Percentiles rank a stretch among this genome's conserved stretches.
Conservation (phyloP, 2,113 vertebrate species). For the Platanista minor region DNA sequence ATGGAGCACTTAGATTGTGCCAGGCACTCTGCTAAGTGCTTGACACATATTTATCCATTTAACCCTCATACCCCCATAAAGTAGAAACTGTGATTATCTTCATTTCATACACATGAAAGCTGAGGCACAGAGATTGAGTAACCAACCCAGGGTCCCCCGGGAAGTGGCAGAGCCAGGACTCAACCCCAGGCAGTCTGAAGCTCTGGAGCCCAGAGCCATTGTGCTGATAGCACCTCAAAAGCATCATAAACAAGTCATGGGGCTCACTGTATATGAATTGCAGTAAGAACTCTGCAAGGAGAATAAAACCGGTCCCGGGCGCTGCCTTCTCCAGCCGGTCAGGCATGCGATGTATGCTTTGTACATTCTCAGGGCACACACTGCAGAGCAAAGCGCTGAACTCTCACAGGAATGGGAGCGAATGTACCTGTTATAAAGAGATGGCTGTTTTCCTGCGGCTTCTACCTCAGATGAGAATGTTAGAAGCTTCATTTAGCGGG, state of each 20-base stretch:
- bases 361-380: not conserved
- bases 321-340: not conserved
- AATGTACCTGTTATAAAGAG: not conserved
- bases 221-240: not conserved
- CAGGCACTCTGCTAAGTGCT: not conserved
- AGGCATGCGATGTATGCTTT: not conserved
- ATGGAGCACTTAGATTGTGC: not conserved
- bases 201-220: not conserved
- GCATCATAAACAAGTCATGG: not conserved
- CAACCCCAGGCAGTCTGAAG: not conserved
- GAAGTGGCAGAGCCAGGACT: not conserved
- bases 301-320: accelerated
- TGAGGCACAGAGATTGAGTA: not conserved
- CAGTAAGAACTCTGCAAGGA: not conserved
- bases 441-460: not conserved
- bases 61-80: not conserved
- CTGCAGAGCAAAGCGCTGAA: not conserved
- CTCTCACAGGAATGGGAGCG: not conserved
- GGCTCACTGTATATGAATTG: not conserved
- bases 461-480: not conserved
- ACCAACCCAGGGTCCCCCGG: not conserved
- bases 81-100: not conserved
- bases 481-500: not conserved
- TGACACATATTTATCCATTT: not conserved
- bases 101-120: not conserved